phyloP scores from a whole-genome alignment of 2,113 vertebrate species.

The Rhipidura dahli region DNA sequence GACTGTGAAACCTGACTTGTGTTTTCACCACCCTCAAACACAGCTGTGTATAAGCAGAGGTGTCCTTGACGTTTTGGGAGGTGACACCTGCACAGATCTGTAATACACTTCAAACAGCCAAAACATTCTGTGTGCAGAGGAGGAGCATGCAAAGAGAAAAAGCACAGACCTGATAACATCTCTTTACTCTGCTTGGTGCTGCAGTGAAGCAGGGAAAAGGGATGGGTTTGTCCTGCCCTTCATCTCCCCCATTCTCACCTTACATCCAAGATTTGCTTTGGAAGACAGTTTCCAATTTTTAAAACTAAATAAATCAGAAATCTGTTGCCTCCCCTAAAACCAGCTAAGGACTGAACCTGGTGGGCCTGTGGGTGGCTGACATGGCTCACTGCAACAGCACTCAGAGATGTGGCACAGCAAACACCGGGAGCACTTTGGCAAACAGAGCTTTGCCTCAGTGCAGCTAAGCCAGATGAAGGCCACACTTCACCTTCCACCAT shows the following conservation, averaged over 20 bases:
- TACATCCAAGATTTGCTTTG: neutral
- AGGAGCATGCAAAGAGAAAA: neutral
- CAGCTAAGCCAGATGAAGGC: neutral
- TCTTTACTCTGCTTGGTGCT: neutral
- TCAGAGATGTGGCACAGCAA: neutral
- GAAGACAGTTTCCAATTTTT: neutral
- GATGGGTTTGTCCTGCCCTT: neutral
- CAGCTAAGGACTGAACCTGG: neutral
- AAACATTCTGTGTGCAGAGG: neutral
- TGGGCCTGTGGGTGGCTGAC: neutral
- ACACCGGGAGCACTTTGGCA: neutral
- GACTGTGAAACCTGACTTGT: neutral
- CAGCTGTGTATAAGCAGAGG: fast-evolving
- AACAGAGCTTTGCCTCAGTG: neutral
- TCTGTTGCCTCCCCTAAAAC: neutral
- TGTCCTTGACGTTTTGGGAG: neutral
- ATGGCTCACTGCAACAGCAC: neutral
- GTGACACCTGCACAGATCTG: neutral
- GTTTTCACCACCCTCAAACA: neutral
- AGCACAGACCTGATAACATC: neutral
- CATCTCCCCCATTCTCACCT: neutral
- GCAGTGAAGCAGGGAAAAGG: neutral
- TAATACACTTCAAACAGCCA: neutral
- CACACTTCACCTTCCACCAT: neutral
- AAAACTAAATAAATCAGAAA: neutral